Evolutionary conservation across 2,113 vertebrate species (phyloP).

Genomic region (Odontophorus gujanensis): DNA sequence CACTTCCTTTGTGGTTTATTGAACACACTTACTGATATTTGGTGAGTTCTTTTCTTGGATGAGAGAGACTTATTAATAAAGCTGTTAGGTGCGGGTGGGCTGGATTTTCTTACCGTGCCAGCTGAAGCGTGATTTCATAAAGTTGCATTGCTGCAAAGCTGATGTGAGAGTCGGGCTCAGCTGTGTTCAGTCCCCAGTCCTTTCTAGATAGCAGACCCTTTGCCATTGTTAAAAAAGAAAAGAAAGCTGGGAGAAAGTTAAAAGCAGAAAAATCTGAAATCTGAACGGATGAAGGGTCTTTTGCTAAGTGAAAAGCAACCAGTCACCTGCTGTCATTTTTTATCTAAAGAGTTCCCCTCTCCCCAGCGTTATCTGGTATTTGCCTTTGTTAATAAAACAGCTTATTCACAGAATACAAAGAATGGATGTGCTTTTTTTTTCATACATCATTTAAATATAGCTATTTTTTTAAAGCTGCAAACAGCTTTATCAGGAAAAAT

Average conservation of each 20-base stretch:
- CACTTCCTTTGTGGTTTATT: slow-evolving; percentile 69
- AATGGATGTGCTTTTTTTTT: slow-evolving; percentile 79
- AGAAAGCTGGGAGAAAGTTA: background rate
- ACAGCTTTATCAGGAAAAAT: slow-evolving; percentile 70
- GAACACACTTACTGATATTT: slow-evolving; percentile 69
- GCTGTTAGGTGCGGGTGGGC: slow-evolving; percentile 72
- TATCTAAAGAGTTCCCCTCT: slow-evolving; percentile 63
- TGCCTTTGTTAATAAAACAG: slow-evolving; percentile 84
- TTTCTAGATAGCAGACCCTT: slow-evolving; percentile 52
- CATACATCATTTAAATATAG: slow-evolving; percentile 54
- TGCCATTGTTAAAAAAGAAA: slow-evolving; percentile 37
- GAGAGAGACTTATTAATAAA: slow-evolving; percentile 67
- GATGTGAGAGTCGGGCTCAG: slow-evolving; percentile 61
- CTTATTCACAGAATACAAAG: slow-evolving; percentile 78
- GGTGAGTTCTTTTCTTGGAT: slow-evolving; percentile 57
- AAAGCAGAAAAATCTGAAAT: background rate
- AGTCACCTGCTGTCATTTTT: slow-evolving; percentile 74
- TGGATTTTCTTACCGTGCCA: slow-evolving; percentile 55
- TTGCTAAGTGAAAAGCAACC: slow-evolving; percentile 68
- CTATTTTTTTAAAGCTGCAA: slow-evolving; percentile 68
- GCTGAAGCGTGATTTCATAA: slow-evolving; percentile 61
- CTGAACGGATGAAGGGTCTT: slow-evolving; percentile 59
- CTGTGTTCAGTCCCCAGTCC: slow-evolving; percentile 70
- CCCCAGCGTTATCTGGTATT: slow-evolving; percentile 66
- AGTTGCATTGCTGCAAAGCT: slow-evolving; percentile 49